These are phyloP conservation scores for Rhingia rostrata DNA, from an alignment of 2,888 invertebrate genomes.

Conservation along the genomic window DNA sequence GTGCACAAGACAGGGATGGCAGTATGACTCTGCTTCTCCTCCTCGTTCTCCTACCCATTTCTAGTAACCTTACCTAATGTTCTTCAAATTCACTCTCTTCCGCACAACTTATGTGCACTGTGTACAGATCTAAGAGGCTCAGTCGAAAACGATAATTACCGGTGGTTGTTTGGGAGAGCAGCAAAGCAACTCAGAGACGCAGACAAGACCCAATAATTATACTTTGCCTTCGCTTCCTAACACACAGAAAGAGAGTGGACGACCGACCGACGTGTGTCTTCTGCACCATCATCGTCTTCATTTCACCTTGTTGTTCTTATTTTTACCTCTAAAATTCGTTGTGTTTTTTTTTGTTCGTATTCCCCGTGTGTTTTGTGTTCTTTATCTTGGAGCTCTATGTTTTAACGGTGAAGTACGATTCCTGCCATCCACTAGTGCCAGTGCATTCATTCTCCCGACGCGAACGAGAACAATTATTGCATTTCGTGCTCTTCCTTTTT, in stretches of 20 bases:
- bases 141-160: constrained; percentile 83
- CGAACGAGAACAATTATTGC: constrained; percentile 73
- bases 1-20: constrained; percentile 29
- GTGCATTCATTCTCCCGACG: constrained; percentile 70
- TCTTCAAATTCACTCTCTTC: constrained; percentile 74
- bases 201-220: constrained; percentile 68
- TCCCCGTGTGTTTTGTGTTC: constrained; percentile 58
- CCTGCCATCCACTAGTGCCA: constrained; percentile 56
- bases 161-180: constrained; percentile 80
- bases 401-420: constrained; percentile 55
- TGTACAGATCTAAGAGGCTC: constrained; percentile 69
- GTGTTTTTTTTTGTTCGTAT: constrained; percentile 19
- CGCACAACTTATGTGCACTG: constrained; percentile 70
- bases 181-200: constrained; percentile 54
- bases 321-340: constrained; percentile 11
- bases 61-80: constrained; percentile 67
- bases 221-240: constrained; percentile 54
- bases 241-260: constrained; percentile 59
- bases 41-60: constrained; percentile 61
- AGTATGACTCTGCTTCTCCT: constrained; percentile 46
- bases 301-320: constrained; percentile 64
- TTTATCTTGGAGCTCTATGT: constrained; percentile 53
- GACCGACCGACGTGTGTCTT: constrained; percentile 59
- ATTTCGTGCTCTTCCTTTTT: constrained; percentile 74
- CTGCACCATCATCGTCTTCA: constrained; percentile 64